Evolutionary conservation across 2,113 vertebrate genomes (phyloP).

Genomic region (Corydoras sp.): DNA sequence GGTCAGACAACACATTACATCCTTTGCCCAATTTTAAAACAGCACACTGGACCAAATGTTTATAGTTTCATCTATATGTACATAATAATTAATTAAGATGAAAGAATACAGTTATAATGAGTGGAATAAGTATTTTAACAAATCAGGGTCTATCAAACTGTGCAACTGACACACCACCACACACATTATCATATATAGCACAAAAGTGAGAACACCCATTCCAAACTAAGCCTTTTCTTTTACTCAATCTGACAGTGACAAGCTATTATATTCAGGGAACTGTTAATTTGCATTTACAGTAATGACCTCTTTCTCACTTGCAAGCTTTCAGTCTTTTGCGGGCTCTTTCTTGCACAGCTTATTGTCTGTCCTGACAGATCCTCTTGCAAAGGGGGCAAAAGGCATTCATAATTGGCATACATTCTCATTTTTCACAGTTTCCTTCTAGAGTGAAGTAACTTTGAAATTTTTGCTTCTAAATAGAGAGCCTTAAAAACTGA

Average conservation of each 20-base stretch:
- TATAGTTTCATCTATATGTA: constrained; percentile 24
- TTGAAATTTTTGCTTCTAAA: constrained; percentile 64
- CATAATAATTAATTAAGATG: neutral
- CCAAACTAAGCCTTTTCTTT: constrained; percentile 45
- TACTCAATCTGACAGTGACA: constrained; percentile 54
- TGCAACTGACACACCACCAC: neutral
- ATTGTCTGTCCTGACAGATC: constrained; percentile 48
- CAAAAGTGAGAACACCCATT: constrained; percentile 13
- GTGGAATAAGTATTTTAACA: constrained; percentile 8
- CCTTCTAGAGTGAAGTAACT: constrained; percentile 52
- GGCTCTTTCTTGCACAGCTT: constrained; percentile 33
- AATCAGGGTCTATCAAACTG: constrained; percentile 4
- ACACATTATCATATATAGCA: constrained; percentile 24
- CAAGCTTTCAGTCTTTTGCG: constrained; percentile 17
- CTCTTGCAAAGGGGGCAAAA: constrained; percentile 55
- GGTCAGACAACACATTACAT: constrained; percentile 23
- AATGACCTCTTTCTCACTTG: constrained; percentile 51
- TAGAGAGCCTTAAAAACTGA: constrained; percentile 49
- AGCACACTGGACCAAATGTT: constrained; percentile 31
- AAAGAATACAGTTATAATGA: constrained; percentile 27
- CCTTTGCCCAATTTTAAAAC: constrained; percentile 9
- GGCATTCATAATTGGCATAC: constrained; percentile 65
- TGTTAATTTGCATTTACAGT: constrained; percentile 63
- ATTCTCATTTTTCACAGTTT: constrained; percentile 53
- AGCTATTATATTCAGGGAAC: constrained; percentile 45